phyloP scores from a whole-genome alignment of 2,888 invertebrate species.

The Agrochola lychnidis region DNA sequence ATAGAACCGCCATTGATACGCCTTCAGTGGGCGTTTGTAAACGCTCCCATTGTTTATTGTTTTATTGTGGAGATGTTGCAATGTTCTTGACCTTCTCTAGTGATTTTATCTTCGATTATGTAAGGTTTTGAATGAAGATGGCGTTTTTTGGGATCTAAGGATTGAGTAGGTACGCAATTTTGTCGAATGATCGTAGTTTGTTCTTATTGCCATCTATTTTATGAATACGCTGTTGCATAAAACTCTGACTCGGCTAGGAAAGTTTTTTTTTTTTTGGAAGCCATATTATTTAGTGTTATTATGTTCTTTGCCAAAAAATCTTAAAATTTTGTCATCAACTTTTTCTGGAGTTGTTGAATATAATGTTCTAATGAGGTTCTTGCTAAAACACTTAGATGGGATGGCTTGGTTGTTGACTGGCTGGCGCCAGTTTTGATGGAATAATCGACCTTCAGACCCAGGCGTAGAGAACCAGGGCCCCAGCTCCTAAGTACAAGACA shows the following conservation, averaged over 20 bases:
- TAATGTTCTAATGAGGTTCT: not conserved
- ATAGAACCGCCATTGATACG: conserved; percentile 50
- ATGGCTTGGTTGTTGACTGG: not conserved
- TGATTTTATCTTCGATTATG: conserved; percentile 33
- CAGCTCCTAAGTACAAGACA: too few relatives aligned
- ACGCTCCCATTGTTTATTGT: conserved; percentile 49
- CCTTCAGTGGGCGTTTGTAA: conserved; percentile 38
- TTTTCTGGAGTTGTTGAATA: not conserved
- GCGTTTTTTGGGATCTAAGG: not conserved
- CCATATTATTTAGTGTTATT: not conserved
- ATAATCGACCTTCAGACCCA: too few relatives aligned
- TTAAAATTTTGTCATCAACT: not conserved
- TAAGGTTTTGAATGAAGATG: conserved; percentile 1
- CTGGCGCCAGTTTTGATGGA: too few relatives aligned
- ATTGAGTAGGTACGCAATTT: not conserved
- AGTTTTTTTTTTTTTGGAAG: too few relatives aligned
- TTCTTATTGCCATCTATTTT: not conserved
- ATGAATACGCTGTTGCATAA: too few relatives aligned
- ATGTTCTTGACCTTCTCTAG: conserved; percentile 49
- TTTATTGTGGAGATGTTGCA: conserved; percentile 36
- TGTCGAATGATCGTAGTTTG: not conserved
- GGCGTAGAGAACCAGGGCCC: too few relatives aligned
- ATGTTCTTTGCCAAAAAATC: not conserved
- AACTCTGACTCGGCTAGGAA: not conserved
- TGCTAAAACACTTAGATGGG: not conserved